Evolutionary conservation across 2,113 vertebrate genomes (phyloP).

Genomic region (Pyxicephalus adspersus): DNA sequence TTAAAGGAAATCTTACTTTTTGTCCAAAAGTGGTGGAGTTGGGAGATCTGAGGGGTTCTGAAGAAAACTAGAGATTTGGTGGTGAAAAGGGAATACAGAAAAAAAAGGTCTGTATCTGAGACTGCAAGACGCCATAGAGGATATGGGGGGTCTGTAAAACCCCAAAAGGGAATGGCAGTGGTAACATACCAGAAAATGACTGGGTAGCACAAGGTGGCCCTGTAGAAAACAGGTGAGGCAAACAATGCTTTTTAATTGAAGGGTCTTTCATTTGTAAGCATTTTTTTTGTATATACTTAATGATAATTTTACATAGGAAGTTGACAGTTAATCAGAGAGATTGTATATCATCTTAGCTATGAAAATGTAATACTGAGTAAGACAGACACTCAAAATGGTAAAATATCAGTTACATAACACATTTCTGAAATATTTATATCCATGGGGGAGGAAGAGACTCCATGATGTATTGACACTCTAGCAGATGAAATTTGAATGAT

Average conservation of each 20-base stretch:
- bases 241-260: background rate
- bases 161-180: too few species aligned
- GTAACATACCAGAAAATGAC: too few species aligned
- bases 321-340: background rate
- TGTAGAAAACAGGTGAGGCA: background rate
- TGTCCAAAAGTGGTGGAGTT: too few species aligned
- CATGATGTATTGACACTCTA: conserved; percentile 12
- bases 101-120: too few species aligned
- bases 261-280: background rate
- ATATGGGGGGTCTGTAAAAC: too few species aligned
- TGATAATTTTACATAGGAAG: background rate
- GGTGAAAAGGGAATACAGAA: too few species aligned
- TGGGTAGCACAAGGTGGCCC: too few species aligned
- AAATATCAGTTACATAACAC: conserved; percentile 31
- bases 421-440: conserved; percentile 39
- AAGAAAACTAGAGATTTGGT: too few species aligned
- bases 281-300: background rate
- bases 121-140: too few species aligned
- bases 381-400: conserved; percentile 24
- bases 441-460: background rate
- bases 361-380: conserved; percentile 20
- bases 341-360: background rate
- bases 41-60: too few species aligned
- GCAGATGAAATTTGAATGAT: conserved; percentile 26
- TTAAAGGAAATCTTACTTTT: too few species aligned